Base-by-base conservation (phyloP, 2,797 vertebrate genomes). In the Tenualosa thibaudeaui region DNA sequence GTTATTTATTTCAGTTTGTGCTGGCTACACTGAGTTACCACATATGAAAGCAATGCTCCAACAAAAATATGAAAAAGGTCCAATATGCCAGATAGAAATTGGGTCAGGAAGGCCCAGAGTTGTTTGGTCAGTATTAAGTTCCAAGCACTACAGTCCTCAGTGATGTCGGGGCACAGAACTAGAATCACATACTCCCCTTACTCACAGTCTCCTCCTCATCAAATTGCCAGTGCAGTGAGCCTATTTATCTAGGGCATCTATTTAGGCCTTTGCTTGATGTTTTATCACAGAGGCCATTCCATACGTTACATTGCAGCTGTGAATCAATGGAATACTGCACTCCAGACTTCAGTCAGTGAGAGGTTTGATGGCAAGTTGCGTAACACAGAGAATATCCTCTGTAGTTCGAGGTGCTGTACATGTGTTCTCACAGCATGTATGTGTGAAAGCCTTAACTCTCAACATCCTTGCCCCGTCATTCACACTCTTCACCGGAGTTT, bases 381-480 rank as follows among this genome's bases (percentile, higher is more conserved):
- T 43, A 78, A 78, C 40, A 46, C 71, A 10, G 40, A 46, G 71
- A 78, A 78, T 43, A 22, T 78, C 37, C 71, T 78, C 40, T 78
- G 17, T 46, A 43, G 71, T 22, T 3, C 17, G 19, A 7, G 6
- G 71, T 17, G 1, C 8, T n/a, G 71, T 15, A 46, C 71, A 78
- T 78, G 17, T 78, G 71, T 43, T 60, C 58, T 37, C 81, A 13
- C 53, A 83, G 82, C 82, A 83, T 40, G 54, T 6, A 3, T 22
- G 37, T 83, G 82, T 60, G 54, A 40, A 54, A 6, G 31, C 49
- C 49, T 17, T 17, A 82, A 53, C 81, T 22, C 81, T 58, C 51
- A 53, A 49, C 81, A 10, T 31, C 56, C 6, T 13, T 53, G 22
- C 81, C 81, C 81, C 7, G 53, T 9, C 54, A 19, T 56, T 31